Conservation (phyloP, 2,888 invertebrate genomes). For the Aquatica leii region DNA sequence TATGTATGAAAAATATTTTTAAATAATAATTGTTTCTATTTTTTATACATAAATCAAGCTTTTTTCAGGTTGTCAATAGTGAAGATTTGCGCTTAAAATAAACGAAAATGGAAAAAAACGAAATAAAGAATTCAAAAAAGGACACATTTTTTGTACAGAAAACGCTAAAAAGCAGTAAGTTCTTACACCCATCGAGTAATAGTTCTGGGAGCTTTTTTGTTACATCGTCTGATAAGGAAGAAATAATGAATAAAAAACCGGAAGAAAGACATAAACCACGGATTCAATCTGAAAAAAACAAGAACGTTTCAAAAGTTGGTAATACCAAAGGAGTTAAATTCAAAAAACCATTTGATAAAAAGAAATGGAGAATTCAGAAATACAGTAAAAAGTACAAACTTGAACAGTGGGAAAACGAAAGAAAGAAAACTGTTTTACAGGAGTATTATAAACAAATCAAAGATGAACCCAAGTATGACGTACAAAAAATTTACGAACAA, state of each 20-base stretch:
- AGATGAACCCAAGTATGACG: conserved; percentile 60
- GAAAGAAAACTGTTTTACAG: conserved; percentile 66
- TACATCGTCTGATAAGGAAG: conserved; percentile 12
- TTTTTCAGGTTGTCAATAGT: conserved; percentile 45
- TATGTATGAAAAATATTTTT: too few species aligned
- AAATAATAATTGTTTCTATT: conserved; percentile 6
- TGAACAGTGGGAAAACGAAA: conserved; percentile 72
- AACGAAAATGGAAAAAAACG: background rate
- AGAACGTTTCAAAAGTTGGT: background rate
- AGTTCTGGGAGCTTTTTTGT: conserved; percentile 23
- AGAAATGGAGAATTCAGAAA: conserved; percentile 70
- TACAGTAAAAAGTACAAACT: conserved; percentile 76
- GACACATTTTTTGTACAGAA: background rate
- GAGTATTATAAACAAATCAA: conserved; percentile 68
- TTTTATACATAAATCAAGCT: conserved; percentile 41
- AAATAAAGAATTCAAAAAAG: background rate
- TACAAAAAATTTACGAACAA: conserved; percentile 63
- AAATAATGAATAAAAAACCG: conserved; percentile 2
- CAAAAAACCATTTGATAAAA: conserved; percentile 74
- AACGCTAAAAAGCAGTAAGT: background rate
- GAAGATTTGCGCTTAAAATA: conserved; percentile 1
- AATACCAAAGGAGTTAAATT: background rate
- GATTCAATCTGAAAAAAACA: background rate
- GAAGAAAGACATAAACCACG: background rate
- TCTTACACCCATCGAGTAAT: background rate